Percentiles rank a stretch among this genome's conserved stretches.
phyloP scores from a whole-genome alignment of 2,113 vertebrate species.

The Bagarius yarrelli region DNA sequence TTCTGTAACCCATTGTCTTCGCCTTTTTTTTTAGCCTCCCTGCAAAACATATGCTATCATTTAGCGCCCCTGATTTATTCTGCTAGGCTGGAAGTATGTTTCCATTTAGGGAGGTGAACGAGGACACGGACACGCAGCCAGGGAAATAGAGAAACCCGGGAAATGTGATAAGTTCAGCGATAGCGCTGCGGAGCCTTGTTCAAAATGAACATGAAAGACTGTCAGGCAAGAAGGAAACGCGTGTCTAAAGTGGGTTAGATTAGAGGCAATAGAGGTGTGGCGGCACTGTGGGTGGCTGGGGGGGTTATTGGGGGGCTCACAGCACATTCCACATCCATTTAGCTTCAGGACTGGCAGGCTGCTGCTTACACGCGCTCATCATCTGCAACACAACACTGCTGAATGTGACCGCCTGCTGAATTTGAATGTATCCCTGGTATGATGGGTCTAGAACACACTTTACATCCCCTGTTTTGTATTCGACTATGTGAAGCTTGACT shows the following conservation, averaged over 20 bases:
- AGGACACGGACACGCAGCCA: slow-evolving; percentile 41
- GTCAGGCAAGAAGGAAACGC: slow-evolving; percentile 70
- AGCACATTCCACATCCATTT: slow-evolving; percentile 24
- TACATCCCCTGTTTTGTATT: neutral
- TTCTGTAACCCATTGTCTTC: neutral
- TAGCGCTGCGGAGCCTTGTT: slow-evolving; percentile 70
- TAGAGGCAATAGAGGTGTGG: slow-evolving; percentile 70
- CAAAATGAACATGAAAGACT: slow-evolving; percentile 74
- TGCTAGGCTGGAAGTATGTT: slow-evolving; percentile 38
- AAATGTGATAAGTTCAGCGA: slow-evolving; percentile 69
- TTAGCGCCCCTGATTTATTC: slow-evolving; percentile 19
- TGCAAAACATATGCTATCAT: slow-evolving; percentile 3
- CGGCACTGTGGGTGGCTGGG: slow-evolving; percentile 31
- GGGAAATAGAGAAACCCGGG: slow-evolving; percentile 49
- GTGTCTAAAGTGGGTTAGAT: slow-evolving; percentile 78
- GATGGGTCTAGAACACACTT: neutral
- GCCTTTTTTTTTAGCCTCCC: neutral
- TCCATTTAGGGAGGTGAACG: slow-evolving; percentile 35
- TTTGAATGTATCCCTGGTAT: neutral
- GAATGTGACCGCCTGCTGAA: slow-evolving; percentile 17
- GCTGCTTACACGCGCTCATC: neutral
- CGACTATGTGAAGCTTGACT: neutral
- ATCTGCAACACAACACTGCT: slow-evolving; percentile 22
- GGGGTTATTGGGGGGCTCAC: neutral
- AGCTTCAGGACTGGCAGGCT: slow-evolving; percentile 16